A percentile compares a stretch with the other conserved stretches of the same genome.
phyloP scores from a whole-genome alignment of 2,797 vertebrate species.

The Rallus crepitans region DNA sequence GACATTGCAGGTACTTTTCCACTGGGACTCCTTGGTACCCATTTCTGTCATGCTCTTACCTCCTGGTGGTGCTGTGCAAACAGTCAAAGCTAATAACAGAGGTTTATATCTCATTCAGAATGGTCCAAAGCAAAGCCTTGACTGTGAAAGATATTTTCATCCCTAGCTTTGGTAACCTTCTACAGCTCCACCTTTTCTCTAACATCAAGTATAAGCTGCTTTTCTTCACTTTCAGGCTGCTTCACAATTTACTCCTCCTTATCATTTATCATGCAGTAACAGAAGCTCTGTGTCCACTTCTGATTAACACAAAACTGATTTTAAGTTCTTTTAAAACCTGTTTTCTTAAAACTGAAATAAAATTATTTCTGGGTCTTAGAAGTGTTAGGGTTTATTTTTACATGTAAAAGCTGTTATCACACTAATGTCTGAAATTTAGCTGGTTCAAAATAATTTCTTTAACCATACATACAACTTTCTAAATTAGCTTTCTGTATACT shows the following conservation, averaged over 20 bases:
- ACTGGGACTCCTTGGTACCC: neutral
- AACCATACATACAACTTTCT: neutral
- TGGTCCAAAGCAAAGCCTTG: neutral
- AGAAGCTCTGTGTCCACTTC: neutral
- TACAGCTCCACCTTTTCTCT: neutral
- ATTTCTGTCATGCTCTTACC: neutral
- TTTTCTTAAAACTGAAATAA: neutral
- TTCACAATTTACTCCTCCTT: neutral
- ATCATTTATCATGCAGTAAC: neutral
- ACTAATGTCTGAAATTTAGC: neutral
- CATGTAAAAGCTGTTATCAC: neutral
- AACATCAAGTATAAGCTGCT: neutral
- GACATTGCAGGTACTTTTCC: neutral
- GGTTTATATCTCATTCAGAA: neutral
- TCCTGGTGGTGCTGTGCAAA: neutral
- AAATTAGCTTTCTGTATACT: neutral
- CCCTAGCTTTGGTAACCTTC: neutral
- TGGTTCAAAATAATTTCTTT: neutral
- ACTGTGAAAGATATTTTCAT: neutral
- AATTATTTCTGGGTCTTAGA: neutral
- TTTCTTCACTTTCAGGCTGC: neutral
- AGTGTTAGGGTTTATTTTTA: neutral
- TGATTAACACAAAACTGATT: neutral
- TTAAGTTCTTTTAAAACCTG: neutral
- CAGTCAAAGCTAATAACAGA: neutral